Percentiles rank a stretch among this genome's conserved stretches.
These are phyloP conservation scores for Laspeyria flexula DNA, from an alignment of 2,888 invertebrate genomes.

Conservation along the genomic window DNA sequence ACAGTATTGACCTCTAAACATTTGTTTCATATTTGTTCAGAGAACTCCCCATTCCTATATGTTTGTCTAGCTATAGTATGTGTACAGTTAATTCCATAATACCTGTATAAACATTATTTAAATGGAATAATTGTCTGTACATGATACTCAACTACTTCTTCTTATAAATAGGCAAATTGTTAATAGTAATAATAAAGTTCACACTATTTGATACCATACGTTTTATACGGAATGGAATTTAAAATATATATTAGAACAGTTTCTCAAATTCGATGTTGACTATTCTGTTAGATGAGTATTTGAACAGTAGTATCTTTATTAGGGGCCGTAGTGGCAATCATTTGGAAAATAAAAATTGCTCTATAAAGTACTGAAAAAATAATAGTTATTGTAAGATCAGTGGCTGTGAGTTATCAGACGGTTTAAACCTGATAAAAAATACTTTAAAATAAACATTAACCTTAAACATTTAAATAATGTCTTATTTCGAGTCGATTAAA, in stretches of 20 bases:
- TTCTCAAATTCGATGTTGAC: no score
- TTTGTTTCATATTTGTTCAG: constrained; percentile 27
- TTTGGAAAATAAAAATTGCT: no score
- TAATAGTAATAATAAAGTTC: constrained; percentile 33
- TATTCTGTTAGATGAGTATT: no score
- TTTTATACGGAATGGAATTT: constrained; percentile 21
- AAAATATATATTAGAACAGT: constrained; percentile 5
- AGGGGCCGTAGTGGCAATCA: no score
- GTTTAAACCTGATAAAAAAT: no score
- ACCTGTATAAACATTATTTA: constrained; percentile 13
- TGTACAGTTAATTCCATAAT: constrained; percentile 22
- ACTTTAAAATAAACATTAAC: no score
- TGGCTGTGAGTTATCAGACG: no score
- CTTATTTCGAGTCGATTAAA: no score
- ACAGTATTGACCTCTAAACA: background rate
- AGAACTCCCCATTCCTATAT: constrained; percentile 5
- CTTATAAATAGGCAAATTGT: constrained; percentile 35
- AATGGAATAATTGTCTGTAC: constrained; percentile 32
- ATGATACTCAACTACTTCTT: constrained; percentile 33
- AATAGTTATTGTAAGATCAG: no score
- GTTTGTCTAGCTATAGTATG: constrained; percentile 17
- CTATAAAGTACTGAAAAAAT: no score
- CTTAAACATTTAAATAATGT: no score
- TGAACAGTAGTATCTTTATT: no score
- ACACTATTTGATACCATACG: constrained; percentile 22